Percentiles rank a stretch among this genome's conserved stretches.
These are phyloP conservation scores for Exocentrus adspersus DNA, from an alignment of 2,888 invertebrate species.

Conservation along the genomic window DNA sequence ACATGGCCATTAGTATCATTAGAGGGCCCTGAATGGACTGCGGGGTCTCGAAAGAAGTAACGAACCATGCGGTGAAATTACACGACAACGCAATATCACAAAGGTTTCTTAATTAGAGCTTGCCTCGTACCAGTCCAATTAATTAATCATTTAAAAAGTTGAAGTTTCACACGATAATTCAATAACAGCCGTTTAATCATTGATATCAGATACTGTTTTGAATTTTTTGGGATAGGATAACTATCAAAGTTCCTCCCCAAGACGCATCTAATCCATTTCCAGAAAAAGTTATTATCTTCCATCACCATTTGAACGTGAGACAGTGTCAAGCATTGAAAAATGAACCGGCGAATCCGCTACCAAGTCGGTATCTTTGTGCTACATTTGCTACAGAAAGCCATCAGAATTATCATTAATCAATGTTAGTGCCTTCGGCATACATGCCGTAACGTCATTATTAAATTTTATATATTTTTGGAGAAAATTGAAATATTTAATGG, in stretches of 20 bases:
- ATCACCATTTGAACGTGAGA: constrained; percentile 31
- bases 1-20: constrained; percentile 42
- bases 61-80: constrained; percentile 33
- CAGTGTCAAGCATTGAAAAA: constrained; percentile 37
- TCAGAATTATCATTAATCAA: constrained; percentile 37
- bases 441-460: constrained; percentile 32
- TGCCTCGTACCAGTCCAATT: constrained; percentile 18
- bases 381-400: constrained; percentile 32
- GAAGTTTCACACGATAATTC: neutral
- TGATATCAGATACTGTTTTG: too few species aligned
- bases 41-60: constrained; percentile 29
- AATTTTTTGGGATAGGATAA: too few species aligned
- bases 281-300: constrained; percentile 33
- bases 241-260: too few species aligned
- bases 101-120: constrained; percentile 29
- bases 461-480: constrained; percentile 34
- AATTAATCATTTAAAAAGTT: constrained; percentile 20
- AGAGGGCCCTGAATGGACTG: constrained; percentile 30
- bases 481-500: constrained; percentile 39
- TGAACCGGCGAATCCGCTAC: constrained; percentile 17
- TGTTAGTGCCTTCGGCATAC: constrained; percentile 24
- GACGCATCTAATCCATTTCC: constrained; percentile 21
- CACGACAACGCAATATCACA: constrained; percentile 35
- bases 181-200: too few species aligned
- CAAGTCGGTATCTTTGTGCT: constrained; percentile 33